A percentile compares a stretch with the other conserved stretches of the same genome.
phyloP scores from a whole-genome alignment of 2,797 vertebrate species.

The Chloroceryle inda region DNA sequence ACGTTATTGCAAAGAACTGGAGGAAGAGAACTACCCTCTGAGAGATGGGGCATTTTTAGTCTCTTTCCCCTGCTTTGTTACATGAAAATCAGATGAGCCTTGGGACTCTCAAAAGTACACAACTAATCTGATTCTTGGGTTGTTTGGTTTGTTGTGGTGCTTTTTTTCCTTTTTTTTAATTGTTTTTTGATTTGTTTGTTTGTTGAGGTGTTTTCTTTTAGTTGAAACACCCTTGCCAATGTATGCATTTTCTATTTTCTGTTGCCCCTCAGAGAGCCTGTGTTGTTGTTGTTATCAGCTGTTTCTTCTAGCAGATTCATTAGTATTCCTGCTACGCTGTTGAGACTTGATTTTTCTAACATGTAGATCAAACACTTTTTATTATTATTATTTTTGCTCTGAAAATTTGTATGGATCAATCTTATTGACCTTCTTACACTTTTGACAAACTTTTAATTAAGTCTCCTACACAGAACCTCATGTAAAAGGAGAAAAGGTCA shows the following conservation, averaged over 20 bases:
- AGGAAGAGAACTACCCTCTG: background rate
- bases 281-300: background rate
- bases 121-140: background rate
- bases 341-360: background rate
- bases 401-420: constrained; percentile 74
- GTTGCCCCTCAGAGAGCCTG: background rate
- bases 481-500: background rate
- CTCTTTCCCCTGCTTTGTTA: background rate
- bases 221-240: background rate
- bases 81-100: background rate
- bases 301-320: background rate
- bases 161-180: background rate
- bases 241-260: background rate
- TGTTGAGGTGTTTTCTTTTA: background rate
- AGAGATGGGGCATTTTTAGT: background rate
- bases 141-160: background rate
- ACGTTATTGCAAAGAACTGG: background rate
- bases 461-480: background rate
- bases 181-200: background rate
- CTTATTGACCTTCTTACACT: constrained; percentile 62
- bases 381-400: background rate
- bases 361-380: background rate
- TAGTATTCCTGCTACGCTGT: background rate
- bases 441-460: constrained; percentile 74
- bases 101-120: background rate